A percentile compares a stretch with the other conserved stretches of the same genome.
These are phyloP conservation scores for Synanthedon formicaeformis DNA, from an alignment of 2,888 invertebrate genomes.

Conservation along the genomic window DNA sequence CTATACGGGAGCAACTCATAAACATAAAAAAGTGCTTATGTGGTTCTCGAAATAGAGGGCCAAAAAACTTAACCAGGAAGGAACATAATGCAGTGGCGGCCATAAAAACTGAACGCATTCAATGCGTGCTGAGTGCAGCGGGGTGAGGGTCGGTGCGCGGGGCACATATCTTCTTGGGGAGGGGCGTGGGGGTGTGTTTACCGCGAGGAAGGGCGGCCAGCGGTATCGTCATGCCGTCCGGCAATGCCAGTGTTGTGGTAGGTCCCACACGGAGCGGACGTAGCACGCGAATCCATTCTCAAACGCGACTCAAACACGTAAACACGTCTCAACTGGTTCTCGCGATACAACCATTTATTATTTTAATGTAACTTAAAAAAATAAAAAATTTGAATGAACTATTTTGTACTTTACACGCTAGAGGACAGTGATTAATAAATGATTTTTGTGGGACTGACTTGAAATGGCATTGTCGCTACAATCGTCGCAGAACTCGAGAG, in stretches of 20 bases:
- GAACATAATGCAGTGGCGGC: slow-evolving; percentile 64
- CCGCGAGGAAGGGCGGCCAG: slow-evolving; percentile 54
- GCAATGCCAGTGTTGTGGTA: slow-evolving; percentile 73
- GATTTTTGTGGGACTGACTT: slow-evolving; percentile 63
- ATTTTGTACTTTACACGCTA: slow-evolving; percentile 4
- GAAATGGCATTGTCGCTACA: slow-evolving; percentile 72
- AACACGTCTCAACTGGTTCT: slow-evolving; percentile 36
- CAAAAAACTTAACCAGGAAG: slow-evolving; percentile 59
- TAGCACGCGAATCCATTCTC: slow-evolving; percentile 42
- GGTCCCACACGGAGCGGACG: slow-evolving; percentile 65
- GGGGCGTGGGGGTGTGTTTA: slow-evolving; percentile 63
- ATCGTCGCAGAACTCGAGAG: slow-evolving; percentile 68
- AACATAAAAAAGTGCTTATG: slow-evolving; percentile 66
- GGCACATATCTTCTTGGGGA: slow-evolving; percentile 16
- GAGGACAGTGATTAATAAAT: slow-evolving; percentile 48
- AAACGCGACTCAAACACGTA: slow-evolving; percentile 45
- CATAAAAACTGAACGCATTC: slow-evolving; percentile 67
- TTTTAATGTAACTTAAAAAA: no score
- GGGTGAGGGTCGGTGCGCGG: slow-evolving; percentile 17
- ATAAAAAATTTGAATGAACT: not conserved
- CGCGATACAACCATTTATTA: not conserved
- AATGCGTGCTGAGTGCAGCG: slow-evolving; percentile 62
- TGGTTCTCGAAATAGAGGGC: slow-evolving; percentile 50
- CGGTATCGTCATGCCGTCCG: slow-evolving; percentile 29
- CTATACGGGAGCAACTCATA: slow-evolving; percentile 51